Evolutionary conservation across 1,140 invertebrate species (phyloP).

Genomic region (Mactra quadrangularis): DNA sequence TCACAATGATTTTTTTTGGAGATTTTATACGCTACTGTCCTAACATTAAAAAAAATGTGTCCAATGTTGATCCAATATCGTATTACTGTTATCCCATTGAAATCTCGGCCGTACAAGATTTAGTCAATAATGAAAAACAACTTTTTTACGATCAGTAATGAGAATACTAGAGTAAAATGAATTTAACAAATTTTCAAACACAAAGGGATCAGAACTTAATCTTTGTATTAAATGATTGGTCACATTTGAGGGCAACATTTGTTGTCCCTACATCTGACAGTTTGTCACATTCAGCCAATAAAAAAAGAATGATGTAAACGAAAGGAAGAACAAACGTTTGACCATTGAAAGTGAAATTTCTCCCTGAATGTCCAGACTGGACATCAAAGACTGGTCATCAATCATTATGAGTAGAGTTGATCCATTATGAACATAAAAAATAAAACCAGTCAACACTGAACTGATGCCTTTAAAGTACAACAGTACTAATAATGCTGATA

Average conservation of each 20-base stretch:
- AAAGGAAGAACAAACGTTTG: slow-evolving; percentile 2
- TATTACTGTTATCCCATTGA: slow-evolving; percentile 9
- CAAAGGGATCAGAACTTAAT: slow-evolving; percentile 37
- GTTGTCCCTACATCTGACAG: slow-evolving; percentile 28
- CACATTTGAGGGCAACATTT: slow-evolving; percentile 35
- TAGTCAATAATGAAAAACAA: slow-evolving; percentile 30
- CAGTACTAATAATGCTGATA: no score
- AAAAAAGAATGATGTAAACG: slow-evolving; percentile 57
- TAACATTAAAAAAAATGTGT: neutral
- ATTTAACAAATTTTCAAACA: slow-evolving; percentile 43
- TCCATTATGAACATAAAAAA: no score
- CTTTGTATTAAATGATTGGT: slow-evolving; percentile 44
- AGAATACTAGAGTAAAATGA: slow-evolving; percentile 30
- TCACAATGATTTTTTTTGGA: no score
- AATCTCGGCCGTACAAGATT: slow-evolving; percentile 16
- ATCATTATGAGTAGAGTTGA: neutral
- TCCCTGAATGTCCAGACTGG: slow-evolving; percentile 22
- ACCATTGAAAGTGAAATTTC: slow-evolving; percentile 33
- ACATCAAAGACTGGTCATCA: slow-evolving; percentile 45
- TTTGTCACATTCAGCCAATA: slow-evolving; percentile 46
- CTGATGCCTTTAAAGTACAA: no score
- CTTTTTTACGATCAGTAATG: slow-evolving; percentile 28
- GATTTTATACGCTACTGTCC: no score
- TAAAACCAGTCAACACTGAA: no score
- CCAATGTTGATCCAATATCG: neutral